phyloP scores from a whole-genome alignment of 2,797 vertebrate genomes.

The Chromis chromis region DNA sequence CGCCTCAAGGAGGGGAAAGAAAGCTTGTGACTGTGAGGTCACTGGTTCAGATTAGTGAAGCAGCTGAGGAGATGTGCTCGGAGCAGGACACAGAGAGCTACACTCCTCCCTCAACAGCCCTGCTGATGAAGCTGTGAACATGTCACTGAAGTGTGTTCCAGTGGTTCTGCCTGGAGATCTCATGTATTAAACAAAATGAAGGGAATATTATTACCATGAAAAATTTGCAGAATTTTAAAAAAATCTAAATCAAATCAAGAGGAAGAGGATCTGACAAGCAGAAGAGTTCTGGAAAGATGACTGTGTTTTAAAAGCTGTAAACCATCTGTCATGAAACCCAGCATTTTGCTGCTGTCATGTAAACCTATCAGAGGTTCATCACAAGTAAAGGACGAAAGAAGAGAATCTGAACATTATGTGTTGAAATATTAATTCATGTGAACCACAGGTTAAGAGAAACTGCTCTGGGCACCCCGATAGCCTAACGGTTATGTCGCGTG shows the following conservation, averaged over 20 bases:
- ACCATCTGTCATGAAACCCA: no score
- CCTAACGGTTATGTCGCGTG: no score
- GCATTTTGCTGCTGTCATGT: background rate
- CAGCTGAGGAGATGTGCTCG: conserved; percentile 21
- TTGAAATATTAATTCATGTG: no score
- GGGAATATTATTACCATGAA: background rate
- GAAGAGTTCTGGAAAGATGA: background rate
- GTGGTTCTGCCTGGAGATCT: background rate
- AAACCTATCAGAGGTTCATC: background rate
- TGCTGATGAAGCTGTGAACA: background rate
- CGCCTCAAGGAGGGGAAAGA: conserved; percentile 20
- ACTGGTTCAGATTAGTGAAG: conserved; percentile 22
- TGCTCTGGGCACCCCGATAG: no score
- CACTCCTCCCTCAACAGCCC: background rate
- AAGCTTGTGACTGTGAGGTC: conserved; percentile 55
- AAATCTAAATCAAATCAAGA: no score
- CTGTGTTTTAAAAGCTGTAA: background rate
- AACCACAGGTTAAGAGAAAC: no score
- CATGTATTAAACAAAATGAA: background rate
- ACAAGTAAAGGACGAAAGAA: background rate
- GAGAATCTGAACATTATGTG: background rate
- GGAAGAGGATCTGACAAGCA: background rate
- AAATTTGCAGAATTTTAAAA: no score
- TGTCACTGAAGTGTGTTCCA: background rate
- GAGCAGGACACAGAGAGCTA: background rate